Conservation (phyloP, 2,888 invertebrate genomes). For the Drosophila austrosaltans region DNA sequence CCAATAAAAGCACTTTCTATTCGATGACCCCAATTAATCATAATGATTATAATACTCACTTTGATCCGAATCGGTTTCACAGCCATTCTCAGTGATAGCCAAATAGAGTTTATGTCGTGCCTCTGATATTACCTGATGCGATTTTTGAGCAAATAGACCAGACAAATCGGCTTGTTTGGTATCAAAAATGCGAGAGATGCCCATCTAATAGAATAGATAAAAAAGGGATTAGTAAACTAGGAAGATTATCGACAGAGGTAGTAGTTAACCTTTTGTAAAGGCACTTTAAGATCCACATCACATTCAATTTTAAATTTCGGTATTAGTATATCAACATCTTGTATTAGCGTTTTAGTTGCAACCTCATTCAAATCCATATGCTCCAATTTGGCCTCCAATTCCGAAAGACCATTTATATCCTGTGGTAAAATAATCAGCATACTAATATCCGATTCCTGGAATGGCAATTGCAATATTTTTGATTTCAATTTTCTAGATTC, state of each 20-base stretch:
- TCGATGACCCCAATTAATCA: too few relatives aligned
- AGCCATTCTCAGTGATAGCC: conserved; percentile 85
- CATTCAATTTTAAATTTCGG: conserved; percentile 93
- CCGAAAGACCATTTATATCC: conserved; percentile 86
- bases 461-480: conserved; percentile 88
- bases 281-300: conserved; percentile 86
- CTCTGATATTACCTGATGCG: conserved; percentile 86
- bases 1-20: too few relatives aligned
- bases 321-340: conserved; percentile 86
- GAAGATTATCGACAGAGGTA: fast-evolving
- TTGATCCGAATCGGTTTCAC: conserved; percentile 29
- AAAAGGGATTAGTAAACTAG: fast-evolving
- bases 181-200: conserved; percentile 79
- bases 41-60: not conserved
- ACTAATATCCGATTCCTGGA: conserved; percentile 87
- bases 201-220: conserved; percentile 36
- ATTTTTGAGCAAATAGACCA: conserved; percentile 85
- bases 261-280: conserved; percentile 86
- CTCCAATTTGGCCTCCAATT: conserved; percentile 86
- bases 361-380: conserved; percentile 85
- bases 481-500: conserved; percentile 84
- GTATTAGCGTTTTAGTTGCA: conserved; percentile 82
- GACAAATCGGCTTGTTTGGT: conserved; percentile 85
- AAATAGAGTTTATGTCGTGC: conserved; percentile 93
- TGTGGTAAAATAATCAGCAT: conserved; percentile 91